Conservation (phyloP, 2,888 invertebrate species). For the Rhingia rostrata region DNA sequence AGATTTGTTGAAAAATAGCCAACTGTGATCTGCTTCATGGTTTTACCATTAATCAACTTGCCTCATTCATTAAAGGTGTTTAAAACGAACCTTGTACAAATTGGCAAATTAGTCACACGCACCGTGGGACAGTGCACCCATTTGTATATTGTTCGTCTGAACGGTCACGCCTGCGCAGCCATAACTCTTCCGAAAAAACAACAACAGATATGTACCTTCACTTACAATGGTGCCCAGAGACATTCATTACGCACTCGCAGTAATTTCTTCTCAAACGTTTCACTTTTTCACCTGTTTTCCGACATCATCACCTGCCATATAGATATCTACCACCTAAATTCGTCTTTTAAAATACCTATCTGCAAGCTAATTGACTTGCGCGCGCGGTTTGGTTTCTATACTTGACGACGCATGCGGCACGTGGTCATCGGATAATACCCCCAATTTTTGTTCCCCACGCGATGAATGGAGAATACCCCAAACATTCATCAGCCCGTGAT, state of each 20-base stretch:
- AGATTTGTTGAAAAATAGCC: too few species aligned
- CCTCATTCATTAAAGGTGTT: background rate
- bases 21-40: background rate
- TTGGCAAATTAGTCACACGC: slow-evolving; percentile 22
- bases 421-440: slow-evolving; percentile 17
- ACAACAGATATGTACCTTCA: background rate
- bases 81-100: background rate
- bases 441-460: slow-evolving; percentile 22
- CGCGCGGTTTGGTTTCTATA: slow-evolving; percentile 5
- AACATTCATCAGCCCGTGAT: slow-evolving; percentile 51
- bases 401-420: slow-evolving; percentile 26
- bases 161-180: background rate
- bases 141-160: slow-evolving; percentile 1
- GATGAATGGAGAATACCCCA: slow-evolving; percentile 23
- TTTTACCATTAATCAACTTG: background rate
- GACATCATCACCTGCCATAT: background rate
- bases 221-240: background rate
- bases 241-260: slow-evolving; percentile 21
- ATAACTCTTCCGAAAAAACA: slow-evolving; percentile 16
- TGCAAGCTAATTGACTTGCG: slow-evolving; percentile 54
- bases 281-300: slow-evolving; percentile 28
- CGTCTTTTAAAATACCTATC: slow-evolving; percentile 43
- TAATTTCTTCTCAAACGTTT: slow-evolving; percentile 11
- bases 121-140: slow-evolving; percentile 4
- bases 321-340: slow-evolving; percentile 28